Conservation (phyloP, 2,113 vertebrate species). For the Tyrannus savana region DNA sequence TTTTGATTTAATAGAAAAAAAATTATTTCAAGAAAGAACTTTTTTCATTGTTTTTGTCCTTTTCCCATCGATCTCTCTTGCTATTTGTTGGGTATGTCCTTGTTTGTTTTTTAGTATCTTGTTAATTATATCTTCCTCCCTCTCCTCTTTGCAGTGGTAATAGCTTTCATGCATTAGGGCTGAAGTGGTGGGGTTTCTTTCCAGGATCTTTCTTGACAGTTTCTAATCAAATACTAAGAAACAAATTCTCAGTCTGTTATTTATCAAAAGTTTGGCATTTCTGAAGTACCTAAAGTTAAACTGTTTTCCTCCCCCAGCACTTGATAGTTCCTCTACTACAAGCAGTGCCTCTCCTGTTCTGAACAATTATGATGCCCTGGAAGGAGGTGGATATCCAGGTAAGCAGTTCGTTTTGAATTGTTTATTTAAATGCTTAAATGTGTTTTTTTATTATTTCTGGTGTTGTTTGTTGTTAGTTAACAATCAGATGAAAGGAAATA, state of each 20-base stretch:
- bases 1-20: neutral
- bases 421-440: neutral
- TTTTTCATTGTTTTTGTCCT: neutral
- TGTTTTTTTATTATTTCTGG: neutral
- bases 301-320: slow-evolving; percentile 72
- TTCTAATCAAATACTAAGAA: neutral
- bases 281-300: neutral
- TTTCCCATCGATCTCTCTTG: neutral
- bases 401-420: neutral
- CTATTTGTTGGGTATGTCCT: neutral
- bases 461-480: neutral
- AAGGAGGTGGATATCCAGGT: slow-evolving; percentile 93
- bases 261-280: neutral
- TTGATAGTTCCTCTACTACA: slow-evolving; percentile 92
- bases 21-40: neutral
- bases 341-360: slow-evolving; percentile 91
- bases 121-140: neutral
- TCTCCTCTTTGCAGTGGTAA: neutral
- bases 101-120: neutral
- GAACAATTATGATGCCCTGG: slow-evolving; percentile 91
- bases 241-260: neutral
- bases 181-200: neutral
- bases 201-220: neutral
- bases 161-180: neutral
- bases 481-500: neutral